Base-by-base conservation (phyloP, 2,113 vertebrate genomes). In the Carassius gibelio region DNA sequence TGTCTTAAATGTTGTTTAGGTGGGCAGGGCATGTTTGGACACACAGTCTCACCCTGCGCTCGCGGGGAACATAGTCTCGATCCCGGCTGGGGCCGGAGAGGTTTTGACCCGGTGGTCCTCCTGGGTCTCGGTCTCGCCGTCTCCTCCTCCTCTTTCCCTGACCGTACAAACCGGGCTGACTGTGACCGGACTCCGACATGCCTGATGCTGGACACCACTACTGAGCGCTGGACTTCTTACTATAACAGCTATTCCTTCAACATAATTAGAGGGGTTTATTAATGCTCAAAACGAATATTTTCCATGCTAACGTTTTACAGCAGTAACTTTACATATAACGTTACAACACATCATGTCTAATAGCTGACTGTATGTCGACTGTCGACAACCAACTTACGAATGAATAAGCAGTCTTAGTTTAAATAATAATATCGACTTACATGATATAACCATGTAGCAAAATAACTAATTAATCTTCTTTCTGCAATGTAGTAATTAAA, bases 101-200 rank as follows among this genome's bases (percentile, higher is more conserved):
- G 48, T 96, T 97, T 89, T 96, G 96, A 0, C 95, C 94, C 0
- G 95, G 94, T 4, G 92, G 90, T 34, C 95, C 95, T 0, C 95
- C 95, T 0, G 91, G 85, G 11, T 98, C 97, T 89, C 95, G 91
- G 4, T 96, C 95, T 1, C 95, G 92, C 85, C 97, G 95, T 48
- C 96, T 91, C 17, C 97, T 94, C 61, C 96, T 94, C 78, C 95
- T 90, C 34, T 96, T 94, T 23, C 96, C 96, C 68, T 94, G 93
- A 1, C 96, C 96, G 23, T 96, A 97, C 88, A 96, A 94, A 1
- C 96, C 96, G 0, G 97, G 96, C 88, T 98, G 97, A 87, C 97
- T 98, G 94, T 98, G 97, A 1, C 97, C 96, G 0, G 97, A 97
- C 88, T 98, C 96, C 0, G 97, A 97, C 97, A 98, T 98, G 17